These are phyloP conservation scores for Catamblyrhynchus diadema DNA, from an alignment of 2,797 vertebrate genomes.

Conservation along the genomic window DNA sequence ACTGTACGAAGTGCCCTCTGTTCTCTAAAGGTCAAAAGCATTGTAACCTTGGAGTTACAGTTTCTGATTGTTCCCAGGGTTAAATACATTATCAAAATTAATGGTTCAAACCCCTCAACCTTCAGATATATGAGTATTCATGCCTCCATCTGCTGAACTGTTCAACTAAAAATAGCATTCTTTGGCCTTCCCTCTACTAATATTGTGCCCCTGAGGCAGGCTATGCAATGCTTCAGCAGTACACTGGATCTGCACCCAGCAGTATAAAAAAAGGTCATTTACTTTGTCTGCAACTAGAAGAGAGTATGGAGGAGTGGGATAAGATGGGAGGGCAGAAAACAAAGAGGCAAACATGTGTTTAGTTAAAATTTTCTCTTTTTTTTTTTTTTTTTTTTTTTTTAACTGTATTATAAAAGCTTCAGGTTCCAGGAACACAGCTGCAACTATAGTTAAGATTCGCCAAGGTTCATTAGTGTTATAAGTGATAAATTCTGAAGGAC, in stretches of 20 bases:
- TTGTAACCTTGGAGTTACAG: slow-evolving; percentile 86
- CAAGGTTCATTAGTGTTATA: slow-evolving; percentile 81
- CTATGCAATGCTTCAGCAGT: slow-evolving; percentile 70
- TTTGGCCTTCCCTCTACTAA: slow-evolving; percentile 72
- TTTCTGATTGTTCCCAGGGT: slow-evolving; percentile 95
- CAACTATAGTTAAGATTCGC: slow-evolving; percentile 80
- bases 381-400: slow-evolving; percentile 38
- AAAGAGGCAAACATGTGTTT: slow-evolving; percentile 18
- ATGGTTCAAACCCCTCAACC: slow-evolving; percentile 85
- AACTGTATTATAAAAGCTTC: slow-evolving; percentile 72
- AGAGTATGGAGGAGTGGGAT: neutral
- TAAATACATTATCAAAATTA: slow-evolving; percentile 96
- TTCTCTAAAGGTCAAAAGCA: slow-evolving; percentile 90
- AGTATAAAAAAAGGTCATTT: slow-evolving; percentile 62
- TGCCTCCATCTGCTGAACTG: slow-evolving; percentile 86
- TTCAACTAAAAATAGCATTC: slow-evolving; percentile 87
- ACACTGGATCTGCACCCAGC: slow-evolving; percentile 56
- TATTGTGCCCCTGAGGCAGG: slow-evolving; percentile 75
- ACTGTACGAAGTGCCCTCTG: slow-evolving; percentile 78
- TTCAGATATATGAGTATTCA: slow-evolving; percentile 89
- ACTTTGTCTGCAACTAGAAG: slow-evolving; percentile 49
- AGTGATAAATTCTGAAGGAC: slow-evolving; percentile 82
- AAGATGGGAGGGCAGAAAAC: neutral
- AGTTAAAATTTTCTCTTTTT: slow-evolving; percentile 2
- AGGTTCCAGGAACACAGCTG: slow-evolving; percentile 77